phyloP scores from a whole-genome alignment of 1,140 invertebrate species.

The Papilio machaon region DNA sequence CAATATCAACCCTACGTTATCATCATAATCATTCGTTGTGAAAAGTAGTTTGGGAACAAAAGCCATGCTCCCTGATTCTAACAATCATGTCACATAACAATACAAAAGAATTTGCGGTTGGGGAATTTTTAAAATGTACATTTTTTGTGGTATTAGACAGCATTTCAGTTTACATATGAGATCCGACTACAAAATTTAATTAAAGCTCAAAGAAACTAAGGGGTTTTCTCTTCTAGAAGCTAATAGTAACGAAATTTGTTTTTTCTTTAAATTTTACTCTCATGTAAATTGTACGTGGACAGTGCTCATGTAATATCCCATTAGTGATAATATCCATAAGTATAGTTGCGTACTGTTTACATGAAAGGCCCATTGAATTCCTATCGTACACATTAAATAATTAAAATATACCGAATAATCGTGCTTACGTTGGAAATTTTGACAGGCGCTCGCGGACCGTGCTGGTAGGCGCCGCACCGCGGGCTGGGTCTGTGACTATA shows the following conservation, averaged over 20 bases:
- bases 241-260: not conserved
- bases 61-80: not conserved
- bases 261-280: not conserved
- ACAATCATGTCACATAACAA: constrained; percentile 11
- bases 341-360: not conserved
- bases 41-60: constrained; percentile 26
- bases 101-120: not conserved
- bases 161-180: not conserved
- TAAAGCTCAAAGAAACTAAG: not conserved
- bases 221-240: not conserved
- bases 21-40: constrained; percentile 11
- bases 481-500: not conserved
- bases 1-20: constrained; percentile 30
- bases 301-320: constrained; percentile 14
- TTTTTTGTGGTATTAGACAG: not conserved
- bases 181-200: too few relatives aligned
- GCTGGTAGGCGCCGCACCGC: not conserved
- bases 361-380: constrained; percentile 29
- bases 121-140: not conserved
- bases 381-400: constrained; percentile 39
- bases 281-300: not conserved
- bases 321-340: not conserved
- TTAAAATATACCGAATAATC: constrained; percentile 39
- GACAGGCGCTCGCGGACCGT: constrained; percentile 56
- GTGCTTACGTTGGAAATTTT: constrained; percentile 50